Evolutionary conservation across 2,797 vertebrate species (phyloP), one percentile per base, ranked within the genome.

Genomic region (Halcyon badia): DNA sequence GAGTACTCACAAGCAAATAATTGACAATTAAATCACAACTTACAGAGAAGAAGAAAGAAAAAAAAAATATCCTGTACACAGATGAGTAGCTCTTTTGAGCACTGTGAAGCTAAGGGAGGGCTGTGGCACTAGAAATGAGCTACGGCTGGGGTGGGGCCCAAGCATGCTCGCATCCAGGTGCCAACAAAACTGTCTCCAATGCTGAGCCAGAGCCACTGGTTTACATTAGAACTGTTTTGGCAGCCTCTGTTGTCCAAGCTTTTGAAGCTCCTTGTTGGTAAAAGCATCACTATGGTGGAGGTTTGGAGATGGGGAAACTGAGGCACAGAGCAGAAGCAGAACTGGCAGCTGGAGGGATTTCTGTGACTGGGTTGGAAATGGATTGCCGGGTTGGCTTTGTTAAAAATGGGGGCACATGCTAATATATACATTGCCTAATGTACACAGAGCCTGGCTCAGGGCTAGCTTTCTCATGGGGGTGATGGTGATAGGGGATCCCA

Each of bases 1-100:
- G 89, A 64, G 7, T 39, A 58, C 81, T 92, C 71, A 87, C 37
- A 78, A 81, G 82, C 87, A 94, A 87, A 82, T 97, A 89, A 89
- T 71, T 87, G 68, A 87, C 89, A 89, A 93, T 78, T 96, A 94
- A 95, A 95, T 69, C 42, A 26, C 3, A 9, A 30, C 46, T 91
- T 94, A 90, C 31, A 79, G 90, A 89, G 88, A 77, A 88, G 42
- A 88, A 73, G 14, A 6, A 14, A 68, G 37, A 68, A 51, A 39
- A 39, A 15, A 54, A 66, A 35, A 31, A 8, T 54, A 66, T 18
- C 61, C 46, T 87, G 31, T 54, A 35, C 46, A 52, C 17, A 82
- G 79, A 79, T 83, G 37, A 91, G 30, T 0, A 88, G 91, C 72
- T 80, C 35, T 94, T 83, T 81, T 4, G 57, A 93, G 46, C 52